A percentile compares a stretch with the other conserved stretches of the same genome.
Evolutionary conservation across 2,888 invertebrate species (phyloP).

Genomic region (Caradrina clavipalpis): DNA sequence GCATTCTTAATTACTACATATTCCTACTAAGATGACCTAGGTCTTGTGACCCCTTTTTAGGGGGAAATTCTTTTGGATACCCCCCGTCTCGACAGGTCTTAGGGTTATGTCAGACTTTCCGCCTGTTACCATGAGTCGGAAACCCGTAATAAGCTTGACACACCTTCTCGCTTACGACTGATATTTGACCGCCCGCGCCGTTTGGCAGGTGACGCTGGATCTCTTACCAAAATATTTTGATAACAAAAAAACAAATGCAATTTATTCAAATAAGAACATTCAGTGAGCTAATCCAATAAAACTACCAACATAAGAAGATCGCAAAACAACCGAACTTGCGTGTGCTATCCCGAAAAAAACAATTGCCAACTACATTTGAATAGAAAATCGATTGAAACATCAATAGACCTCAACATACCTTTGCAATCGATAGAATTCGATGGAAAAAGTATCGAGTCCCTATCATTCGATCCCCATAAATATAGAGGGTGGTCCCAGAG

Average conservation of each 20-base stretch:
- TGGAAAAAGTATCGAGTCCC: constrained; percentile 59
- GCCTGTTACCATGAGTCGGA: too few relatives aligned
- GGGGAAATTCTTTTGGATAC: too few relatives aligned
- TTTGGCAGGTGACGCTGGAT: too few relatives aligned
- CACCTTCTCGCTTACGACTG: too few relatives aligned
- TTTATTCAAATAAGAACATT: neutral
- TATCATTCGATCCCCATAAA: constrained; percentile 73
- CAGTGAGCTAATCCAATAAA: constrained; percentile 22
- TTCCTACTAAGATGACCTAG: too few relatives aligned
- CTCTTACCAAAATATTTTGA: neutral
- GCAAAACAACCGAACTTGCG: constrained; percentile 10
- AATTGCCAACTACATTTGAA: constrained; percentile 37
- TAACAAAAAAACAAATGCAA: constrained; percentile 4
- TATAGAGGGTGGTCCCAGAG: constrained; percentile 62
- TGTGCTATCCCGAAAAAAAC: constrained; percentile 13
- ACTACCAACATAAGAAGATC: neutral
- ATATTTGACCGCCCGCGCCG: too few relatives aligned
- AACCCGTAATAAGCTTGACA: too few relatives aligned
- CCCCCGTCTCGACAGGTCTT: too few relatives aligned
- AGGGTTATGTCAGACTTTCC: too few relatives aligned
- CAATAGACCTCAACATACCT: constrained; percentile 14
- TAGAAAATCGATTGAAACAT: constrained; percentile 35
- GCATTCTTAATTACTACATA: too few relatives aligned
- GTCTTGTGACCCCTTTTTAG: too few relatives aligned
- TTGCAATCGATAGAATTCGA: constrained; percentile 46